Conservation (phyloP, 2,888 invertebrate genomes). For the Endotricha flammealis region DNA sequence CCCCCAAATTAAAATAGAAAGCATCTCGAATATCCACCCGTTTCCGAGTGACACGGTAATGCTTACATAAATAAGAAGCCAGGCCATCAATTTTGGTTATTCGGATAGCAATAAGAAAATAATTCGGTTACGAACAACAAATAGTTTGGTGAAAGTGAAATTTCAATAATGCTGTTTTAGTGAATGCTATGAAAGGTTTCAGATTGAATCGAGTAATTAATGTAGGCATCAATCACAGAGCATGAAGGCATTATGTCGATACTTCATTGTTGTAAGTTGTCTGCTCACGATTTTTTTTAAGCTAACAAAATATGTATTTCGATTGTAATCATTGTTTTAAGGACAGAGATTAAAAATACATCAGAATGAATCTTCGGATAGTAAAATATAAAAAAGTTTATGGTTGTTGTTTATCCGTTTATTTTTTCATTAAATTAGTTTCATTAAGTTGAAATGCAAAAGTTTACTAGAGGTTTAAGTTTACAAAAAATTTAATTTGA, state of each 20-base stretch:
- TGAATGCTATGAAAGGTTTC: slow-evolving; percentile 47
- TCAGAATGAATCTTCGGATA: too few relatives aligned
- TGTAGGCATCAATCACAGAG: slow-evolving; percentile 64
- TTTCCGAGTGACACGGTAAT: slow-evolving; percentile 46
- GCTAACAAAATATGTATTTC: too few relatives aligned
- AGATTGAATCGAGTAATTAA: slow-evolving; percentile 58
- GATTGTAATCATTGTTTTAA: too few relatives aligned
- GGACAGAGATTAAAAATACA: too few relatives aligned
- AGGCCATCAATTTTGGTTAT: slow-evolving; percentile 54
- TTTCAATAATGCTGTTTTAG: slow-evolving; percentile 60
- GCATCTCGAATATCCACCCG: slow-evolving; percentile 29
- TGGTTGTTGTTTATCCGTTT: too few relatives aligned
- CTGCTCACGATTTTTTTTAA: too few relatives aligned
- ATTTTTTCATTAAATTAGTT: too few relatives aligned
- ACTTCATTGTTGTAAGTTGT: slow-evolving; percentile 35
- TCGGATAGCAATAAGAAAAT: slow-evolving; percentile 46
- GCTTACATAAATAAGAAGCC: slow-evolving; percentile 55
- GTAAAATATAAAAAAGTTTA: too few relatives aligned
- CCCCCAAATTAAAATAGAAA: slow-evolving; percentile 53
- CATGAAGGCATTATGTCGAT: slow-evolving; percentile 32
- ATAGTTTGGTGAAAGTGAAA: slow-evolving; percentile 64
- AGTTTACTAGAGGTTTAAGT: too few relatives aligned
- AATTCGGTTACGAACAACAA: slow-evolving; percentile 41
- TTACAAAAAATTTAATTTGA: too few relatives aligned
- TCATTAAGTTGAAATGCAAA: too few relatives aligned